phyloP scores from a whole-genome alignment of 2,113 vertebrate genomes.

The Spilogale gracilis region DNA sequence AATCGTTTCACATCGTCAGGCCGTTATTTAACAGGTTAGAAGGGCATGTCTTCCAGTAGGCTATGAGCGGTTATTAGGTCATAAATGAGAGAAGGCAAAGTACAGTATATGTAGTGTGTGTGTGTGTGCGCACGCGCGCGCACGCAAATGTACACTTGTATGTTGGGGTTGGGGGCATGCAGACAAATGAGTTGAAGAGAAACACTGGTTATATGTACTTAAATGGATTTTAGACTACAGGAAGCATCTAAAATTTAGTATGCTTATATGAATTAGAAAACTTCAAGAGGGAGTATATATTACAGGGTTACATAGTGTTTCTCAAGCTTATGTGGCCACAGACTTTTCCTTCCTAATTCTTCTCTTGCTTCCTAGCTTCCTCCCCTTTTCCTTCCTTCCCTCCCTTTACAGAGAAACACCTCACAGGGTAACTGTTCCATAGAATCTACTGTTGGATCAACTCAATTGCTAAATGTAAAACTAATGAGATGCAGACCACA shows the following conservation, averaged over 20 bases:
- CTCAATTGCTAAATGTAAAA: slow-evolving; percentile 48
- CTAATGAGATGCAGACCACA: slow-evolving; percentile 54
- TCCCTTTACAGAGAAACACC: not conserved
- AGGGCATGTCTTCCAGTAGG: not conserved
- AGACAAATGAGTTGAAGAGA: not conserved
- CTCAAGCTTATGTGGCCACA: slow-evolving; percentile 6
- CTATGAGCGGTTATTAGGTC: not conserved
- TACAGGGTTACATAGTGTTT: not conserved
- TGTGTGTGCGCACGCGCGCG: not conserved
- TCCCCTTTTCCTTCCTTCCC: not conserved
- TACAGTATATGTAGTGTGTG: not conserved
- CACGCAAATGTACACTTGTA: not conserved
- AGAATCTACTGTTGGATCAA: not conserved
- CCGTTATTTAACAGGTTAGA: not conserved
- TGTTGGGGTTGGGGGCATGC: not conserved
- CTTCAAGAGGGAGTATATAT: not conserved
- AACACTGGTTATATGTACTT: not conserved
- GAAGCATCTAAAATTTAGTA: not conserved
- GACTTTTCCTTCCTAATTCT: not conserved
- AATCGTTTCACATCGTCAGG: not conserved
- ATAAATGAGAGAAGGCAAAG: not conserved
- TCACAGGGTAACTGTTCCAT: not conserved
- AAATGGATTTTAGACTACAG: slow-evolving; percentile 21
- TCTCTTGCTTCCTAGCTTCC: not conserved
- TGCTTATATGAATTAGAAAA: slow-evolving; percentile 7